A percentile compares a stretch with the other conserved stretches of the same genome.
Evolutionary conservation across 1,140 invertebrate genomes (phyloP).

Genomic region (Aphaenogaster ashmeadi): DNA sequence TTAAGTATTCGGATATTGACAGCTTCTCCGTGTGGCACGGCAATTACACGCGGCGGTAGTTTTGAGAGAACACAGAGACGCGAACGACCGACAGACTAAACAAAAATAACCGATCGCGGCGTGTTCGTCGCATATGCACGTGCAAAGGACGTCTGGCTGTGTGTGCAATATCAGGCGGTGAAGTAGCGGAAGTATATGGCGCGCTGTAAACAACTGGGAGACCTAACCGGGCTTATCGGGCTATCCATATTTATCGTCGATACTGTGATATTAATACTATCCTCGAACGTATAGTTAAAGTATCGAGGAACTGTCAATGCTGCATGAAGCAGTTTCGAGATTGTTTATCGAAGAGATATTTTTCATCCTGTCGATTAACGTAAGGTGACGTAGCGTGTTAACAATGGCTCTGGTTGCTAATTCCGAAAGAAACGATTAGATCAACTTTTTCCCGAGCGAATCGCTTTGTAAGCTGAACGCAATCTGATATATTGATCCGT

Average conservation of each 20-base stretch:
- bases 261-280: slow-evolving; percentile 42
- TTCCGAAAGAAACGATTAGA: background rate
- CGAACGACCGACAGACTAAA: slow-evolving; percentile 75
- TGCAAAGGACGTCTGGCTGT: slow-evolving; percentile 54
- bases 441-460: background rate
- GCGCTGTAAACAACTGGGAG: slow-evolving; percentile 19
- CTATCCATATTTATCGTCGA: slow-evolving; percentile 33
- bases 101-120: slow-evolving; percentile 75
- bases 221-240: slow-evolving; percentile 22
- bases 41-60: slow-evolving; percentile 60
- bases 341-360: slow-evolving; percentile 20
- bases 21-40: slow-evolving; percentile 10
- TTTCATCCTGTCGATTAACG: slow-evolving; percentile 14
- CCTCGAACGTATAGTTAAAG: background rate
- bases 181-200: slow-evolving; percentile 71
- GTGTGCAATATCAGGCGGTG: slow-evolving; percentile 29
- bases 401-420: background rate
- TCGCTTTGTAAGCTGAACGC: background rate
- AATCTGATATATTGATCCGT: background rate
- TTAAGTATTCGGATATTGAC: slow-evolving; percentile 55
- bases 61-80: slow-evolving; percentile 58
- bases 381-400: background rate
- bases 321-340: slow-evolving; percentile 6
- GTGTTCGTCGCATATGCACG: slow-evolving; percentile 36
- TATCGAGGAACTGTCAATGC: slow-evolving; percentile 50